Conservation (phyloP, 2,113 vertebrate species). For the Spilogale gracilis region DNA sequence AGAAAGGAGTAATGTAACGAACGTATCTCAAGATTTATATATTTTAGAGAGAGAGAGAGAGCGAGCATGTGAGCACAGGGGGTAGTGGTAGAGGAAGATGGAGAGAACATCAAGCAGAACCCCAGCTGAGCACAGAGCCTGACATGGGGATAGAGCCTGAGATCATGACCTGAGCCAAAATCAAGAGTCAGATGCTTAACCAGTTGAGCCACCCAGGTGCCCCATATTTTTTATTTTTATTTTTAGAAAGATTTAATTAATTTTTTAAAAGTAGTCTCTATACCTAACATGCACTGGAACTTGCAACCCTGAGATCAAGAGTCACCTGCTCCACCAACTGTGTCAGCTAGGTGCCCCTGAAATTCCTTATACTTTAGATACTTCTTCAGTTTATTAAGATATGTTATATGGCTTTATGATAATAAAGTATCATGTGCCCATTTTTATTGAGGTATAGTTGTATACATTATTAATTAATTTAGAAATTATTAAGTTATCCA, state of each 20-base stretch:
- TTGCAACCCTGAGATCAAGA: too few species aligned
- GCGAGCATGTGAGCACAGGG: background rate
- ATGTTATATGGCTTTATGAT: background rate
- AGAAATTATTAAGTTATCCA: background rate
- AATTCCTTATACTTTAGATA: background rate
- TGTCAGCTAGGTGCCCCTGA: background rate
- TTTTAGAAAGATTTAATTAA: too few species aligned
- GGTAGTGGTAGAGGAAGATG: background rate
- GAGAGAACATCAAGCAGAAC: background rate
- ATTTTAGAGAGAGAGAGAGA: background rate
- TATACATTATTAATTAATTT: background rate
- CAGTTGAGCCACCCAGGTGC: too few species aligned
- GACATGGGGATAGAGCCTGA: background rate
- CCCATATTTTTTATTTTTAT: too few species aligned
- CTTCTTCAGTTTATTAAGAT: conserved; percentile 1
- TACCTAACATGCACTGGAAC: too few species aligned
- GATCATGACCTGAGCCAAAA: background rate
- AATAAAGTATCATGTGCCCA: background rate
- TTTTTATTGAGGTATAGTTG: background rate
- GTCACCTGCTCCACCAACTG: too few species aligned
- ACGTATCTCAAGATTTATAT: background rate
- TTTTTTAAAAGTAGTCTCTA: too few species aligned
- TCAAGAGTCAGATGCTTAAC: background rate
- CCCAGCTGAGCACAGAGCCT: background rate
- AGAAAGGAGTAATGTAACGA: too few species aligned